A percentile compares a stretch with the other conserved stretches of the same genome.
Conservation (phyloP, 2,113 vertebrate genomes). For the Crocuta crocuta region DNA sequence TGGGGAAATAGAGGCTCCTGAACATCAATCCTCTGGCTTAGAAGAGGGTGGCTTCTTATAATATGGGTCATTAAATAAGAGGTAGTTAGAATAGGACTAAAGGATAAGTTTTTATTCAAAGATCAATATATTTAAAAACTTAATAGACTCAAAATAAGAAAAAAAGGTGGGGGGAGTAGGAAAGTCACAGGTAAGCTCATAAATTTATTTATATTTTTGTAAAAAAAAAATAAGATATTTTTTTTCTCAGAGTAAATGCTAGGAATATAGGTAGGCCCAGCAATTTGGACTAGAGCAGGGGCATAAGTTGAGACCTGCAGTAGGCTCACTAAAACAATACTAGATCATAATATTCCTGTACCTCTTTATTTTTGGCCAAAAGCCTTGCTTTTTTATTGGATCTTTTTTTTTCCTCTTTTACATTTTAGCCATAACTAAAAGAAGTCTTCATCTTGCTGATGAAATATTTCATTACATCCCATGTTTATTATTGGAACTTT, state of each 20-base stretch:
- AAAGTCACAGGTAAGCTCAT: neutral
- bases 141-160: neutral
- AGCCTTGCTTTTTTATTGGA: neutral
- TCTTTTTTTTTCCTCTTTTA: neutral
- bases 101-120: neutral
- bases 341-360: neutral
- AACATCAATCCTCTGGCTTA: neutral
- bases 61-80: neutral
- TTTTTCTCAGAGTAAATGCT: neutral
- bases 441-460: neutral
- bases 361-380: neutral
- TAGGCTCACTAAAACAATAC: neutral
- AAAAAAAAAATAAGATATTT: neutral
- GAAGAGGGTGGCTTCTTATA: neutral
- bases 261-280: neutral
- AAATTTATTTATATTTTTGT: neutral
- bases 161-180: neutral
- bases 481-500: neutral
- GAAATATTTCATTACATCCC: constrained; percentile 24
- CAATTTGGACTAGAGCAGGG: neutral
- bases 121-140: neutral
- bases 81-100: neutral
- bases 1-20: neutral
- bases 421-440: neutral
- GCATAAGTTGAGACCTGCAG: neutral